Evolutionary conservation across 2,797 vertebrate genomes (phyloP).

Genomic region (Sebastes dallii): DNA sequence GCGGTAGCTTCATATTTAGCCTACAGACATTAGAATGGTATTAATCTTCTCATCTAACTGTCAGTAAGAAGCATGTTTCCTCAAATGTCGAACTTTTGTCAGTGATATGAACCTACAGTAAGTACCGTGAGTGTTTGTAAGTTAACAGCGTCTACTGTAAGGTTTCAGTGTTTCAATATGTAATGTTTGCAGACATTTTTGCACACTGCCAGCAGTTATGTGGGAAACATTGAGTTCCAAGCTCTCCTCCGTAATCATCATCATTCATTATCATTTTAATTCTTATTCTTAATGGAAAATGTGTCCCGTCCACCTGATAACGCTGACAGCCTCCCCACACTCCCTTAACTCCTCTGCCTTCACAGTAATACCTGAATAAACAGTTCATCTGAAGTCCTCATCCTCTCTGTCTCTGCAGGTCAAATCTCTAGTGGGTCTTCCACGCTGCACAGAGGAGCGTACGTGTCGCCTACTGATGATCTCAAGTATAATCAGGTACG

Average conservation of each 20-base stretch:
- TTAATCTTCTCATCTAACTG: too few relatives aligned
- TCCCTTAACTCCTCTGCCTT: not conserved
- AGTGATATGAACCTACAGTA: not conserved
- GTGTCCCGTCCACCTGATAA: not conserved
- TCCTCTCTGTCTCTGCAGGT: slow-evolving; percentile 76
- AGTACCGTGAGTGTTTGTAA: not conserved
- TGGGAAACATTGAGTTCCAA: not conserved
- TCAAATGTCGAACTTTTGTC: not conserved
- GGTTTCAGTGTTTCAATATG: not conserved
- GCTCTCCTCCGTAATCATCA: not conserved
- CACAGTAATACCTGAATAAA: not conserved
- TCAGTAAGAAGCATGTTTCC: not conserved
- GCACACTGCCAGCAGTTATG: not conserved
- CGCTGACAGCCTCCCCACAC: not conserved
- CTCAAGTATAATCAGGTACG: slow-evolving; percentile 97
- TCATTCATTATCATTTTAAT: not conserved
- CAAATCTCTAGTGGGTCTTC: slow-evolving; percentile 92
- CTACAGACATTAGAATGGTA: too few relatives aligned
- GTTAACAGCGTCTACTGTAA: not conserved
- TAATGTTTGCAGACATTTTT: not conserved
- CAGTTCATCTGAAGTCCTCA: not conserved
- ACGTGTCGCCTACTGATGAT: slow-evolving; percentile 94
- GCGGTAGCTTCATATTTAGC: too few relatives aligned
- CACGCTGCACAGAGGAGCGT: slow-evolving; percentile 95
- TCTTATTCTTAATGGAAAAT: not conserved